Percentiles rank a stretch among this genome's conserved stretches.
Conservation (phyloP, 2,797 vertebrate species). For the Scyliorhinus canicula region DNA sequence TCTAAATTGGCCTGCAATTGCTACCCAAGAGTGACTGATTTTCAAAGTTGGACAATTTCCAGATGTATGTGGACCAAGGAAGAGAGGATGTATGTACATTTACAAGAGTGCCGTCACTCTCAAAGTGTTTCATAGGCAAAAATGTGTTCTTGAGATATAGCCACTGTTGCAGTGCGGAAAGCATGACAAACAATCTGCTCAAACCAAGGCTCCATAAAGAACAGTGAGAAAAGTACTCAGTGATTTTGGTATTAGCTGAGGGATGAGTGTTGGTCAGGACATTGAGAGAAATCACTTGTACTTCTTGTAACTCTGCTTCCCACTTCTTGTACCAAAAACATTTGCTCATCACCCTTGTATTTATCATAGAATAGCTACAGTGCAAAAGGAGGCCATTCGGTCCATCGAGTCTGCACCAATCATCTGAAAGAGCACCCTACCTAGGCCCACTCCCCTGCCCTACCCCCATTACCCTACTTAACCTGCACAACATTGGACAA, state of each 20-base stretch:
- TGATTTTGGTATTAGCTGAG: not conserved
- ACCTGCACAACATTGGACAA: no score
- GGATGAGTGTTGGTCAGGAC: not conserved
- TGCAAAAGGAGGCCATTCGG: no score
- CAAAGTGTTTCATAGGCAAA: not conserved
- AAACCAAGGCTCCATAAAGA: not conserved
- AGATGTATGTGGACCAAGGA: not conserved
- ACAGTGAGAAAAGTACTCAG: not conserved
- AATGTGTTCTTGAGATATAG: not conserved
- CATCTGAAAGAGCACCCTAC: no score
- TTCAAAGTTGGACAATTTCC: not conserved
- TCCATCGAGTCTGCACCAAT: no score
- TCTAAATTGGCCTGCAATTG: not conserved
- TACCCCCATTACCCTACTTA: no score
- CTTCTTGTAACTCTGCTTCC: not conserved
- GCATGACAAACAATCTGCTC: not conserved
- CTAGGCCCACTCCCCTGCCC: no score
- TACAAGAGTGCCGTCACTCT: not conserved
- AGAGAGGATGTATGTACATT: not conserved
- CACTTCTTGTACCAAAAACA: not conserved
- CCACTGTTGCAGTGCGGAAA: not conserved
- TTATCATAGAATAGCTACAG: no score
- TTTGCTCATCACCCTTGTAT: not conserved
- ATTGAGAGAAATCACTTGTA: not conserved
- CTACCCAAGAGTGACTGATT: not conserved